These are phyloP conservation scores for Sterna hirundo DNA, from an alignment of 2,113 vertebrate species.

Conservation along the genomic window DNA sequence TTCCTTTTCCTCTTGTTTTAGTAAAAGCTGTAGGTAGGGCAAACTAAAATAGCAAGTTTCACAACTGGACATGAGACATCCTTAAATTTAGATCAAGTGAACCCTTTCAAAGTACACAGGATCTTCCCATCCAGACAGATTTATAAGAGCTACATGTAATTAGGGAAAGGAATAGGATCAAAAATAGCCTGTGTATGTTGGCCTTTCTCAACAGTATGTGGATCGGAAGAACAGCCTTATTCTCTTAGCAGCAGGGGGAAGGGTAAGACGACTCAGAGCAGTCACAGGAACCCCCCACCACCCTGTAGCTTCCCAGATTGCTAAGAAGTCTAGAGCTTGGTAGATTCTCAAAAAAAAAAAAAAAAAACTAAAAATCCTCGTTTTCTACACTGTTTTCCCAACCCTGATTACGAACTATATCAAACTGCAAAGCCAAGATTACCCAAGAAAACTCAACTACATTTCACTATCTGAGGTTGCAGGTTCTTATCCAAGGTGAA, in stretches of 20 bases:
- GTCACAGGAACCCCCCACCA: neutral
- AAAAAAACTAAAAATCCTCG: neutral
- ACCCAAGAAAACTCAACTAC: neutral
- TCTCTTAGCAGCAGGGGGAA: neutral
- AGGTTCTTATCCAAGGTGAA: neutral
- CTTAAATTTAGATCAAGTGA: conserved; percentile 61
- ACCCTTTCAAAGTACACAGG: neutral
- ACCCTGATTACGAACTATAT: neutral
- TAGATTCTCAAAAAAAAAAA: neutral
- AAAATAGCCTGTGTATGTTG: neutral
- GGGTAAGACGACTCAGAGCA: neutral
- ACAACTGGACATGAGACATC: conserved; percentile 53
- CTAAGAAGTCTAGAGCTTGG: neutral
- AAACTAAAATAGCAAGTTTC: conserved; percentile 49
- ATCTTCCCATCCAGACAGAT: conserved; percentile 18
- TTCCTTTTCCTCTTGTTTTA: conserved; percentile 42
- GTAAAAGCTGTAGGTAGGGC: conserved; percentile 41
- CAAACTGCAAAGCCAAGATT: neutral
- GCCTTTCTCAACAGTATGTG: neutral
- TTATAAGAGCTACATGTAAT: conserved; percentile 52
- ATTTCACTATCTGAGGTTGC: neutral
- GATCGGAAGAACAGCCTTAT: neutral
- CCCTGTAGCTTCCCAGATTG: neutral
- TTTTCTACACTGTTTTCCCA: neutral
- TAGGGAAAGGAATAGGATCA: conserved; percentile 38